Conservation (phyloP, 2,113 vertebrate genomes). For the Nycticebus coucang region DNA sequence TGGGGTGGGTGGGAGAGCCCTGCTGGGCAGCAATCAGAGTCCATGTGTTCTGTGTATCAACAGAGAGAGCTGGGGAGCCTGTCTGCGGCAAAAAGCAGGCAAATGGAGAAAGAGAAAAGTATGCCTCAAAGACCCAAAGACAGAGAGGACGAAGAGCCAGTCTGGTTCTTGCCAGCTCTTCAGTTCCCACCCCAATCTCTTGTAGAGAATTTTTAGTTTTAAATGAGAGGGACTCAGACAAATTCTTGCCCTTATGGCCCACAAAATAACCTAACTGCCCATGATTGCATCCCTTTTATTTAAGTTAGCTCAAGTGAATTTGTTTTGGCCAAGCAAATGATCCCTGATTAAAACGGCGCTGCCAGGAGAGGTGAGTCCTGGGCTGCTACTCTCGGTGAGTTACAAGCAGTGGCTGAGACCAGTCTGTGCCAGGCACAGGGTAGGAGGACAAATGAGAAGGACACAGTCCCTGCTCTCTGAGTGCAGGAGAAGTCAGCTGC, state of each 20-base stretch:
- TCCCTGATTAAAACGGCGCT: background rate
- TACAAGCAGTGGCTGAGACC: background rate
- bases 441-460: no score
- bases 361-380: background rate
- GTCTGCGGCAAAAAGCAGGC: background rate
- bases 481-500: accelerated
- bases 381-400: accelerated
- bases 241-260: background rate
- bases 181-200: background rate
- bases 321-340: background rate
- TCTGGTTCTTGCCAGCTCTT: background rate
- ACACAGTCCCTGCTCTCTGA: background rate
- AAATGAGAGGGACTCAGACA: background rate
- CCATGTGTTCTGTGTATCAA: background rate
- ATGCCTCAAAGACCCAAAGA: background rate
- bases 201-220: background rate
- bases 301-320: background rate
- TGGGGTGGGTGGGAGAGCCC: no score
- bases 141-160: background rate
- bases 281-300: background rate
- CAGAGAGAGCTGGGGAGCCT: background rate
- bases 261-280: background rate
- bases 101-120: background rate
- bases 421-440: background rate
- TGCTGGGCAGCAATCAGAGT: background rate